A percentile compares a stretch with the other conserved stretches of the same genome.
Conservation (phyloP, 2,797 vertebrate genomes). For the Fringilla coelebs region DNA sequence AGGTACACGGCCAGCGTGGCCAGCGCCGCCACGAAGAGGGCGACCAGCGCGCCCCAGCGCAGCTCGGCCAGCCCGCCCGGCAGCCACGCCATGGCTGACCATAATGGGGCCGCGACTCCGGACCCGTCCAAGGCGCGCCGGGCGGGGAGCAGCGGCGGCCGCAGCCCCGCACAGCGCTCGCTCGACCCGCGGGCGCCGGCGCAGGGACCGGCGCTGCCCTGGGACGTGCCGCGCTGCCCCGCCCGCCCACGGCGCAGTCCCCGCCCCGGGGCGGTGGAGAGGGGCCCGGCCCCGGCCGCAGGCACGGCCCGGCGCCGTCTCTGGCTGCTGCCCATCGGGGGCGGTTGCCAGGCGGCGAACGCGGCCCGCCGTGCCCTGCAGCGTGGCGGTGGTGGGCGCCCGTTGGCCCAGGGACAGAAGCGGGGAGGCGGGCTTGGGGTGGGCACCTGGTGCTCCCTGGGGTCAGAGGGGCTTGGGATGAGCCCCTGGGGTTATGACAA, state of each 20-base stretch:
- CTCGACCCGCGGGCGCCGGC: background rate
- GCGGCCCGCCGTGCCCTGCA: background rate
- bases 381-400: background rate
- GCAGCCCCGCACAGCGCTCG: background rate
- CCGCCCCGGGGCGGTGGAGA: background rate
- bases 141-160: background rate
- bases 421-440: background rate
- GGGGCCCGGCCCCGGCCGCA: background rate
- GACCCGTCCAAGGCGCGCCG: background rate
- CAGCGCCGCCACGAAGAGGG: slow-evolving; percentile 87
- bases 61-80: slow-evolving; percentile 60
- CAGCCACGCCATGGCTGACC: slow-evolving; percentile 43
- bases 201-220: background rate
- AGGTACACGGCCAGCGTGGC: slow-evolving; percentile 85
- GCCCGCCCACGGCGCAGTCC: background rate
- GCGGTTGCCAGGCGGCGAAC: background rate
- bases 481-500: background rate
- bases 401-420: background rate
- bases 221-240: background rate
- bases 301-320: background rate
- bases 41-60: slow-evolving; percentile 86
- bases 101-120: background rate
- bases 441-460: too few relatives aligned
- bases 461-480: too few relatives aligned
- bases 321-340: background rate